A percentile compares a stretch with the other conserved stretches of the same genome.
These are phyloP conservation scores for Sinelater perroti DNA, from an alignment of 2,888 invertebrate genomes.

Conservation along the genomic window DNA sequence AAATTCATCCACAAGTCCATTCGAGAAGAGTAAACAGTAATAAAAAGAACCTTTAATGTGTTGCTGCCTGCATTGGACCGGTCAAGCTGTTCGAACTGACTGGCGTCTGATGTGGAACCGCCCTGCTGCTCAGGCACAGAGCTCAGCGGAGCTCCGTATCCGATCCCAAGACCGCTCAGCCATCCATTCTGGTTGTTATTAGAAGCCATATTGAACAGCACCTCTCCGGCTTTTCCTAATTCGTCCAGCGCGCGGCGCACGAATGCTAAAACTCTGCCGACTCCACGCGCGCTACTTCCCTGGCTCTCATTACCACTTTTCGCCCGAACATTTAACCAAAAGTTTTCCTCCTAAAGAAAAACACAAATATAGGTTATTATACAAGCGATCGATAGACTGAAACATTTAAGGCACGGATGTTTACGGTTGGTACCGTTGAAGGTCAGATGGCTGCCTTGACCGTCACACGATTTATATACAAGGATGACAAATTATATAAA, in stretches of 20 bases:
- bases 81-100: slow-evolving; percentile 60
- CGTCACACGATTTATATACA: too few relatives aligned
- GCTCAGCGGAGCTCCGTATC: slow-evolving; percentile 49
- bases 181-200: slow-evolving; percentile 62
- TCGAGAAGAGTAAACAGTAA: too few relatives aligned
- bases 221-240: slow-evolving; percentile 21
- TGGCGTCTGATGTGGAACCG: slow-evolving; percentile 53
- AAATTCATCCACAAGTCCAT: too few relatives aligned
- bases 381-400: slow-evolving; percentile 26
- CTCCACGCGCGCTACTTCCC: slow-evolving; percentile 24
- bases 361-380: slow-evolving; percentile 48
- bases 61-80: slow-evolving; percentile 56
- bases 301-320: slow-evolving; percentile 28
- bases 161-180: slow-evolving; percentile 57
- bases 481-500: too few relatives aligned
- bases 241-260: slow-evolving; percentile 15
- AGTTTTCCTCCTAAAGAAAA: slow-evolving; percentile 37
- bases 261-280: slow-evolving; percentile 27
- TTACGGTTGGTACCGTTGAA: slow-evolving; percentile 12
- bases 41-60: slow-evolving; percentile 61
- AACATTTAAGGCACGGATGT: slow-evolving; percentile 14
- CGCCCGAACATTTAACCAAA: slow-evolving; percentile 18
- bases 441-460: background rate
- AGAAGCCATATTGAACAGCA: slow-evolving; percentile 57
- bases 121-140: slow-evolving; percentile 57